These are phyloP conservation scores for Sebastes schlegelii DNA, from an alignment of 2,113 vertebrate species.

Conservation along the genomic window DNA sequence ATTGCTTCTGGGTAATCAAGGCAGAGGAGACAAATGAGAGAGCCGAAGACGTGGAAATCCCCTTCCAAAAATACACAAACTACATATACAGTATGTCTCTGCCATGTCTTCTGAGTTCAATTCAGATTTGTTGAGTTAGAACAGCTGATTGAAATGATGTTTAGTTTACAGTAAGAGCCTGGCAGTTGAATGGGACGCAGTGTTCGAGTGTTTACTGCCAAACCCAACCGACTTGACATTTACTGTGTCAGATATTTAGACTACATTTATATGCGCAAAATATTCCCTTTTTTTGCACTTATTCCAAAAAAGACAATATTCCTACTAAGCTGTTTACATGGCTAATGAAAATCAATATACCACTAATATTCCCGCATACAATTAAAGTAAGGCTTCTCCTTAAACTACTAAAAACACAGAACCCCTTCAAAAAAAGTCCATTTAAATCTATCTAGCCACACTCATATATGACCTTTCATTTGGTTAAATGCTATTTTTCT, in stretches of 20 bases:
- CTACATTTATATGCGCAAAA: no score
- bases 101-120: background rate
- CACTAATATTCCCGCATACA: no score
- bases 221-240: background rate
- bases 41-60: background rate
- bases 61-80: slow-evolving; percentile 32
- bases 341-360: no score
- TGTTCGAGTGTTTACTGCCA: background rate
- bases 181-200: no score
- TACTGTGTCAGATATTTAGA: background rate
- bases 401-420: background rate
- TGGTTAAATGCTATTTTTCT: background rate
- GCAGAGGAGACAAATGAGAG: slow-evolving; percentile 6
- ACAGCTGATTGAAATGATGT: background rate
- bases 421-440: background rate
- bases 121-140: background rate
- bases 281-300: no score
- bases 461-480: background rate
- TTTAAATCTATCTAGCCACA: background rate
- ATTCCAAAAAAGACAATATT: no score
- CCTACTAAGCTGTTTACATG: no score
- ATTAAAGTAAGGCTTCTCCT: background rate
- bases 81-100: background rate
- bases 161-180: background rate
- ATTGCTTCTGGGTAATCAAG: slow-evolving; percentile 34